Evolutionary conservation across 2,888 invertebrate species (phyloP).

Genomic region (Platycheirus rosarum): DNA sequence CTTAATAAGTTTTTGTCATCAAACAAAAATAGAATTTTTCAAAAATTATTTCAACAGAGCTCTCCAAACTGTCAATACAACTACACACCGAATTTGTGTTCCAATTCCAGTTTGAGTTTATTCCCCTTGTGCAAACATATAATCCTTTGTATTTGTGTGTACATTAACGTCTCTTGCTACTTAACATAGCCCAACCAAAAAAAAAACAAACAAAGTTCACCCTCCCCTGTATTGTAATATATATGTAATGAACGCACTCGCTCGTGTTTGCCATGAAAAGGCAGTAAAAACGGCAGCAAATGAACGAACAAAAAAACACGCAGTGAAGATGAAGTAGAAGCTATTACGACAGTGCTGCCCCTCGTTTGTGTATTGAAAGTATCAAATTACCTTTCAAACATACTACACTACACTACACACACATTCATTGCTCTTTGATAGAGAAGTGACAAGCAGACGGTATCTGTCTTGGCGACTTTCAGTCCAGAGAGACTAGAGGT

Average conservation of each 20-base stretch:
- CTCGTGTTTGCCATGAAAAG: conserved; percentile 37
- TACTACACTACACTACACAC: conserved; percentile 24
- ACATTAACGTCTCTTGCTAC: conserved; percentile 45
- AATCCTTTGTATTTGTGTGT: conserved; percentile 55
- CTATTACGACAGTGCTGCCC: conserved; percentile 74
- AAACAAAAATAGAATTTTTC: conserved; percentile 28
- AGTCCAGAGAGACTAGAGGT: conserved; percentile 46
- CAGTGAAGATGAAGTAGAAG: conserved; percentile 70
- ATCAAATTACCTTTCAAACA: conserved; percentile 63
- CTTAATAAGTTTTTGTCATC: neutral
- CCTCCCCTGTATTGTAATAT: conserved; percentile 23
- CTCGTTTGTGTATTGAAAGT: conserved; percentile 71
- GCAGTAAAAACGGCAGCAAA: conserved; percentile 61
- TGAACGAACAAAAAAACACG: conserved; percentile 33
- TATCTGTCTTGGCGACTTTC: conserved; percentile 69
- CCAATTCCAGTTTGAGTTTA: conserved; percentile 40
- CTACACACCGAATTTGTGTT: conserved; percentile 24
- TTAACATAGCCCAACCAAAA: conserved; percentile 36
- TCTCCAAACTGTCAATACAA: conserved; percentile 49
- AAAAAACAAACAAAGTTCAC: conserved; percentile 30
- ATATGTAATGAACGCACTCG: conserved; percentile 29
- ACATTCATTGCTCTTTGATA: conserved; percentile 60
- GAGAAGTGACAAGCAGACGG: conserved; percentile 68
- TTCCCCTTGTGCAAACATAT: conserved; percentile 55
- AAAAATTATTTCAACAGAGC: conserved; percentile 22